phyloP scores from a whole-genome alignment of 2,888 invertebrate genomes.

The Chrysomela aeneicollis region DNA sequence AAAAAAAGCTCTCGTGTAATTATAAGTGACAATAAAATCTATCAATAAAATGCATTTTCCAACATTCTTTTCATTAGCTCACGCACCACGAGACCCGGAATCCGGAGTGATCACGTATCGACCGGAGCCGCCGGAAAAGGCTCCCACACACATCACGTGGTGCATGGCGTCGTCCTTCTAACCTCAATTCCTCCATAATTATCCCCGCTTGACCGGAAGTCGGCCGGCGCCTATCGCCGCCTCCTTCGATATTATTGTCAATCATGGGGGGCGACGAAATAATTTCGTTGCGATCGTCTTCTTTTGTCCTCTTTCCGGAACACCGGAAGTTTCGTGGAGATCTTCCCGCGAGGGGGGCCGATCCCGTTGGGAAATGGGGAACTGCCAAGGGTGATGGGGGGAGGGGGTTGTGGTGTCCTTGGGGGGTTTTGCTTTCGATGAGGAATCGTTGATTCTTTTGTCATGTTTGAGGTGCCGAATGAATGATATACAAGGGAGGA shows the following conservation, averaged over 20 bases:
- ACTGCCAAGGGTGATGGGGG: no score
- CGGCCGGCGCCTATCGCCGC: constrained; percentile 11
- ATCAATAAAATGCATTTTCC: neutral
- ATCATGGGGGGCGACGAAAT: constrained; percentile 10
- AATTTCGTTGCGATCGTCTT: constrained; percentile 1
- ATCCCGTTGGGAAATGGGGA: no score
- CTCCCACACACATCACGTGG: constrained; percentile 12
- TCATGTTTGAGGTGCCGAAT: neutral
- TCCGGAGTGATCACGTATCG: constrained; percentile 47
- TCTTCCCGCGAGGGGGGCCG: neutral
- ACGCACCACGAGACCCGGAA: constrained; percentile 47
- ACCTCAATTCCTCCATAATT: constrained; percentile 20
- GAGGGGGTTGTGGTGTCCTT: no score
- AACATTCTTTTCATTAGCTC: constrained; percentile 49
- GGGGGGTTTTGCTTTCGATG: neutral
- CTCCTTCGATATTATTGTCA: constrained; percentile 18
- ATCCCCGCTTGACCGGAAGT: constrained; percentile 16
- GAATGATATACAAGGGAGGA: no score
- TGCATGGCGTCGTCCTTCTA: constrained; percentile 16
- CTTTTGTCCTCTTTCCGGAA: constrained; percentile 2
- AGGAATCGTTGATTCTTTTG: neutral
- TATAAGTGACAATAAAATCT: neutral
- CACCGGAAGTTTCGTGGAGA: neutral
- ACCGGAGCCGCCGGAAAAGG: constrained; percentile 31
- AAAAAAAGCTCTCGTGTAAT: no score